phyloP scores from a whole-genome alignment of 2,113 vertebrate species.

The Pipra filicauda region DNA sequence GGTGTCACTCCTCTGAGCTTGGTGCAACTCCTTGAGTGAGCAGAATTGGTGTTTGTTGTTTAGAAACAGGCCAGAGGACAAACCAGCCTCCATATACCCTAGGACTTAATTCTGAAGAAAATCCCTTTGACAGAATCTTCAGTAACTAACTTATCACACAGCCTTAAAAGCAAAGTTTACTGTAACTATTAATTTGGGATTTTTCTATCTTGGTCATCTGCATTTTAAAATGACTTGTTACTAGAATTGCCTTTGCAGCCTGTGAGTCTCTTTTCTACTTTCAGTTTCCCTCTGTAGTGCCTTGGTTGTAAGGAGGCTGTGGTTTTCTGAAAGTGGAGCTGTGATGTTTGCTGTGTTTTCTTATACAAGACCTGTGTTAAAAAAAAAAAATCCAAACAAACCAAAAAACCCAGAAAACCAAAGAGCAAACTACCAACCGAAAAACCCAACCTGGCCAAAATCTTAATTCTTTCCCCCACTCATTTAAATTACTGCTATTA shows the following conservation, averaged over 20 bases:
- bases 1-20: not conserved
- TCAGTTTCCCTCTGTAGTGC: constrained; percentile 54
- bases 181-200: constrained; percentile 38
- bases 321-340: constrained; percentile 52
- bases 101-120: constrained; percentile 45
- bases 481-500: not conserved
- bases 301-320: constrained; percentile 30
- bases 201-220: constrained; percentile 47
- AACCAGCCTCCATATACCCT: not conserved
- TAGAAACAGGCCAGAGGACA: not conserved
- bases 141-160: constrained; percentile 26
- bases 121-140: constrained; percentile 45
- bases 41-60: not conserved
- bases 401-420: not conserved
- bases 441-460: not conserved
- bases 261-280: constrained; percentile 11
- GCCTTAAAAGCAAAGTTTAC: constrained; percentile 53
- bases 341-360: constrained; percentile 8
- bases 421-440: not conserved
- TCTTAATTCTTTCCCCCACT: not conserved
- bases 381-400: not conserved
- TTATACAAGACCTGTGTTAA: not conserved
- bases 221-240: constrained; percentile 23
- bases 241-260: constrained; percentile 61
- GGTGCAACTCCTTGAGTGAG: not conserved